Percentiles rank a stretch among this genome's conserved stretches.
Conservation (phyloP, 2,888 invertebrate genomes). For the Temnothorax ravouxi region DNA sequence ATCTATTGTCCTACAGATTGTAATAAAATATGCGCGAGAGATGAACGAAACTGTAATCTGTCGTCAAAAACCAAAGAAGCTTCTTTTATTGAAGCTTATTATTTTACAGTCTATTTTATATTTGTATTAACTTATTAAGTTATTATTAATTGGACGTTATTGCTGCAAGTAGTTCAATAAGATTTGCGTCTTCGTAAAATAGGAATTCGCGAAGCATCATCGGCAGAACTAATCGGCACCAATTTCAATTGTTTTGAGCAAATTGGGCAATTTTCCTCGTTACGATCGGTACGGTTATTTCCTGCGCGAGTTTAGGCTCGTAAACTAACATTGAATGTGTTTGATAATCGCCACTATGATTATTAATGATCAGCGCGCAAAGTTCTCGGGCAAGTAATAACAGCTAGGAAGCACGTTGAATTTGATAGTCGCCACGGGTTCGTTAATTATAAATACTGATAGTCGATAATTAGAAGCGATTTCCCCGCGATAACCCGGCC, state of each 20-base stretch:
- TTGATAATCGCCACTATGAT: constrained; percentile 37
- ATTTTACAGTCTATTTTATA: neutral
- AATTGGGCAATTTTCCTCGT: constrained; percentile 15
- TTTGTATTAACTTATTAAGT: neutral
- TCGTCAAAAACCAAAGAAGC: neutral
- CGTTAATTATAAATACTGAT: constrained; percentile 65
- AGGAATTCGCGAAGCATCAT: neutral
- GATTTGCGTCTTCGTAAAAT: neutral
- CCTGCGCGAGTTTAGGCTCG: constrained; percentile 13
- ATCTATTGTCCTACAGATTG: neutral
- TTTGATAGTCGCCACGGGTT: constrained; percentile 60
- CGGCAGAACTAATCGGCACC: neutral
- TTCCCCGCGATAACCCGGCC: constrained; percentile 48
- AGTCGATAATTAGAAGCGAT: constrained; percentile 55
- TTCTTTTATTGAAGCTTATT: neutral
- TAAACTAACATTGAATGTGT: constrained; percentile 16
- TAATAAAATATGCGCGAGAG: neutral
- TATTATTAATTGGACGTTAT: neutral
- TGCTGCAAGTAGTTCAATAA: neutral
- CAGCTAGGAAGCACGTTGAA: constrained; percentile 50
- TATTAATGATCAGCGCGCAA: constrained; percentile 51
- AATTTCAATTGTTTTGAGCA: constrained; percentile 13
- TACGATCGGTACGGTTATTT: neutral
- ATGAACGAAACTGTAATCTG: neutral
- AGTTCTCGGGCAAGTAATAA: constrained; percentile 70